A percentile compares a stretch with the other conserved stretches of the same genome.
These are phyloP conservation scores for Linnaemya tessellans DNA, from an alignment of 2,888 invertebrate genomes.

Conservation along the genomic window DNA sequence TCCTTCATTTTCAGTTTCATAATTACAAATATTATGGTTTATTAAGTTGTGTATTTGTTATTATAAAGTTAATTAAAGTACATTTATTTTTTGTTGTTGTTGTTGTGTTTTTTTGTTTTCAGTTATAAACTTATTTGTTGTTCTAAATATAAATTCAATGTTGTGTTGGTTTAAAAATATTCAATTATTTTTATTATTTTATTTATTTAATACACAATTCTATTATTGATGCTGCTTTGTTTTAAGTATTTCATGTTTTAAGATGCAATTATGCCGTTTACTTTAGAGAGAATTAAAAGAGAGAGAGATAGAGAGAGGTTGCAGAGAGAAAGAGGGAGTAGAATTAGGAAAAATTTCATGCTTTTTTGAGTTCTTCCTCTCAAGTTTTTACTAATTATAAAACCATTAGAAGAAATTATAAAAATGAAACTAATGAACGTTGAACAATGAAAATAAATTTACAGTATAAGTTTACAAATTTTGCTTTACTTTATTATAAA, in stretches of 20 bases:
- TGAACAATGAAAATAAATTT: conserved; percentile 36
- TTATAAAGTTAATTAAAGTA: conserved; percentile 64
- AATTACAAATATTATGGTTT: conserved; percentile 62
- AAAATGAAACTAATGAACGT: conserved; percentile 11
- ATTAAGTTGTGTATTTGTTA: conserved; percentile 29
- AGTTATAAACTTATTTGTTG: conserved; percentile 37
- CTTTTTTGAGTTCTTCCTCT: not conserved
- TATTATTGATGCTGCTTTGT: conserved; percentile 46
- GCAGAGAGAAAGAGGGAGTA: not conserved
- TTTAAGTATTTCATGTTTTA: conserved; percentile 51
- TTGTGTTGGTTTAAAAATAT: conserved; percentile 61
- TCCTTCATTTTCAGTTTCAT: conserved; percentile 33
- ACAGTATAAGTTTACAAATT: conserved; percentile 39
- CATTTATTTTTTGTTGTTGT: conserved; percentile 45
- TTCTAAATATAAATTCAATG: conserved; percentile 63
- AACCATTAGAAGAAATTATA: conserved; percentile 14
- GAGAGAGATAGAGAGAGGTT: conserved; percentile 14
- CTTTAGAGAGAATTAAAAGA: conserved; percentile 25
- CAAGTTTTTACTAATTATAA: conserved; percentile 35
- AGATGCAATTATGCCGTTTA: conserved; percentile 52
- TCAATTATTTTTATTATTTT: conserved; percentile 20
- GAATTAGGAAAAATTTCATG: conserved; percentile 17
- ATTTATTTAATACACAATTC: conserved; percentile 61
- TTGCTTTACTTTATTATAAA: conserved; percentile 13
- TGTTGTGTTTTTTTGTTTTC: conserved; percentile 8